Conservation (phyloP, 2,888 invertebrate species). For the Philhelius pedissequus region DNA sequence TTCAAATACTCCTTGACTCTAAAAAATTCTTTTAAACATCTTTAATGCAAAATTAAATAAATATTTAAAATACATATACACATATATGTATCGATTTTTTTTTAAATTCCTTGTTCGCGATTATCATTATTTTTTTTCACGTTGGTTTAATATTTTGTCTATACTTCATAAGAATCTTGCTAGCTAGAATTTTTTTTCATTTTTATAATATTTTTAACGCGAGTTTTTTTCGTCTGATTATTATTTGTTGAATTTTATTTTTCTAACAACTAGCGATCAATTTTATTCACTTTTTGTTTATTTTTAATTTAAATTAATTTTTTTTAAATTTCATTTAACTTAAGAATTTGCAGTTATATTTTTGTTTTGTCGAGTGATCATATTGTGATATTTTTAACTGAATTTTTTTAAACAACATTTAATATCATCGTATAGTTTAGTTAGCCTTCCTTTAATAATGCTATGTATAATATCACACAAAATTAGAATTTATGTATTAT, state of each 20-base stretch:
- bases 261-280: slow-evolving; percentile 48
- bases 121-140: slow-evolving; percentile 41
- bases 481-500: slow-evolving; percentile 41
- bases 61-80: slow-evolving; percentile 16
- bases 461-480: slow-evolving; percentile 66
- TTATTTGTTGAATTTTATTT: slow-evolving; percentile 5
- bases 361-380: slow-evolving; percentile 10
- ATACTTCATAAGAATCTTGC: slow-evolving; percentile 66
- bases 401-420: slow-evolving; percentile 50
- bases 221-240: slow-evolving; percentile 46
- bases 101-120: slow-evolving; percentile 55
- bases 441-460: slow-evolving; percentile 14
- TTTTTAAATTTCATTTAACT: slow-evolving; percentile 1
- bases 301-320: slow-evolving; percentile 25
- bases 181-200: slow-evolving; percentile 40
- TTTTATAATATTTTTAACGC: slow-evolving; percentile 25
- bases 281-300: slow-evolving; percentile 42
- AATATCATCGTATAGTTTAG: slow-evolving; percentile 43
- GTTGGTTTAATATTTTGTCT: slow-evolving; percentile 26
- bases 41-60: slow-evolving; percentile 11
- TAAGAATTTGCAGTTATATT: neutral
- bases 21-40: slow-evolving; percentile 62
- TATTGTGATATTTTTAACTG: slow-evolving; percentile 24
- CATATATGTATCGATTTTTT: slow-evolving; percentile 15
- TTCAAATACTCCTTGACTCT: slow-evolving; percentile 4